Percentiles rank a stretch among this genome's conserved stretches.
These are phyloP conservation scores for Hycleus phaleratus DNA, from an alignment of 1,140 invertebrate species.

Conservation along the genomic window DNA sequence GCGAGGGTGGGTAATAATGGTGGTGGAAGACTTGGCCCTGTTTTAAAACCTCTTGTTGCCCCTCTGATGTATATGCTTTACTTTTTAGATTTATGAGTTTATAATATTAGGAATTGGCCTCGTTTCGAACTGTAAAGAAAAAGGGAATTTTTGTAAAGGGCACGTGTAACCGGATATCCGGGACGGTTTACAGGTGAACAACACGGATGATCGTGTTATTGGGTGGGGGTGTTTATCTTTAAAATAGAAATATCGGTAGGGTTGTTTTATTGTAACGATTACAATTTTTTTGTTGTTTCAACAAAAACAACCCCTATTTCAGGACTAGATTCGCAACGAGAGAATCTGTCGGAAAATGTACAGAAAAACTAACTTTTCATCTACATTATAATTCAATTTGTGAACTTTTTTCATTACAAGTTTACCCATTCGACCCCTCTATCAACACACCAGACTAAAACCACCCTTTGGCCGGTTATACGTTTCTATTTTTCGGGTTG, in stretches of 20 bases:
- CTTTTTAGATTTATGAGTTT: conserved; percentile 36
- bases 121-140: conserved; percentile 9
- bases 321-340: too few species aligned
- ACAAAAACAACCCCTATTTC: too few species aligned
- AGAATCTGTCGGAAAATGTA: too few species aligned
- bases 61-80: conserved; percentile 19
- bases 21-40: conserved; percentile 4
- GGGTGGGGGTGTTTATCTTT: too few species aligned
- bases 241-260: too few species aligned
- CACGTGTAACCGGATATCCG: not conserved
- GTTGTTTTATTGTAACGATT: too few species aligned
- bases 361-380: not conserved
- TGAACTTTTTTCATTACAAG: conserved; percentile 11
- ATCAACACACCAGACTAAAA: not conserved
- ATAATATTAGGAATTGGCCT: conserved; percentile 31
- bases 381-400: conserved; percentile 11
- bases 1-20: not conserved
- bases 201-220: not conserved
- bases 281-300: too few species aligned
- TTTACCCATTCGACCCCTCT: not conserved
- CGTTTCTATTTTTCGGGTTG: too few species aligned
- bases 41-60: too few species aligned
- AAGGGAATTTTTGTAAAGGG: too few species aligned
- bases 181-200: not conserved
- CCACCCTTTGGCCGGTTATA: too few species aligned